A percentile compares a stretch with the other conserved stretches of the same genome.
phyloP scores from a whole-genome alignment of 2,888 invertebrate species.

The Xylophagus ater region DNA sequence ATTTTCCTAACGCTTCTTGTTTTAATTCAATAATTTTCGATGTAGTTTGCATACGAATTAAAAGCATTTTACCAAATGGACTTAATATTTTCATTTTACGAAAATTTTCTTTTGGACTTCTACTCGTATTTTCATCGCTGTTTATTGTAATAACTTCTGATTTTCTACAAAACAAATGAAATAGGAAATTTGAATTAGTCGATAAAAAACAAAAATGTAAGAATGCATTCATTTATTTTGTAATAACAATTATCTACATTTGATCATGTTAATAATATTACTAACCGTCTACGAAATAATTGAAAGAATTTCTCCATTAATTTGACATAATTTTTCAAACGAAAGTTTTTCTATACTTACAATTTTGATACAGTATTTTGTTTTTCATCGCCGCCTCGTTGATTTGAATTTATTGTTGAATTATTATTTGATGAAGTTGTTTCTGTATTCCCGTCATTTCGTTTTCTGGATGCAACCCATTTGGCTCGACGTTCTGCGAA shows the following conservation, averaged over 20 bases:
- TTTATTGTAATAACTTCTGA: too few species aligned
- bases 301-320: slow-evolving; percentile 32
- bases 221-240: too few species aligned
- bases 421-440: slow-evolving; percentile 9
- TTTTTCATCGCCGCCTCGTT: slow-evolving; percentile 11
- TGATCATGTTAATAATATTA: too few species aligned
- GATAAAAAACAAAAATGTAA: too few species aligned
- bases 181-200: slow-evolving; percentile 8
- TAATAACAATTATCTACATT: too few species aligned
- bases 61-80: slow-evolving; percentile 31
- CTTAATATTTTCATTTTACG: slow-evolving; percentile 27
- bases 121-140: slow-evolving; percentile 19
- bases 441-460: slow-evolving; percentile 18
- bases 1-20: slow-evolving; percentile 31
- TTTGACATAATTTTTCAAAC: slow-evolving; percentile 11
- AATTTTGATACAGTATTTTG: slow-evolving; percentile 23
- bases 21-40: slow-evolving; percentile 31
- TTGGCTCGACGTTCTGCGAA: slow-evolving; percentile 36
- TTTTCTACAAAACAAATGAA: slow-evolving; percentile 6
- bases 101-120: slow-evolving; percentile 27
- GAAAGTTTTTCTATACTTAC: slow-evolving; percentile 18
- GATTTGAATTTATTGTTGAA: slow-evolving; percentile 11
- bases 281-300: slow-evolving; percentile 27
- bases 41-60: slow-evolving; percentile 27
- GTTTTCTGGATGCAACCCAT: slow-evolving; percentile 32